phyloP scores from a whole-genome alignment of 2,113 vertebrate species.

The Globicephala melas region DNA sequence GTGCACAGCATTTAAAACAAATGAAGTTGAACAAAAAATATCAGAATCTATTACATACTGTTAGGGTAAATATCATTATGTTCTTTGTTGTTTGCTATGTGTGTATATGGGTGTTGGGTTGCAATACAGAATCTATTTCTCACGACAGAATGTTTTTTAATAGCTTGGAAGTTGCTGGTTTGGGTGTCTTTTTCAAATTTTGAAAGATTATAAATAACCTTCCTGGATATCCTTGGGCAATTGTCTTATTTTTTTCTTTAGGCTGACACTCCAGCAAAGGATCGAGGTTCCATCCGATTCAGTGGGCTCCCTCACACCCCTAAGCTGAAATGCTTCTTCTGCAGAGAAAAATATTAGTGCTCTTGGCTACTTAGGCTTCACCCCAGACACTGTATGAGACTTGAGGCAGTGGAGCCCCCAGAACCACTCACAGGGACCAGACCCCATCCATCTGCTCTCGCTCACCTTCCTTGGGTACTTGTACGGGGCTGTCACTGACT shows the following conservation, averaged over 20 bases:
- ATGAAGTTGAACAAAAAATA: background rate
- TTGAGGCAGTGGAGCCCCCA: fast-evolving
- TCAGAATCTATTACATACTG: background rate
- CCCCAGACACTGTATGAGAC: background rate
- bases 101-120: background rate
- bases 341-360: background rate
- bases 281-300: background rate
- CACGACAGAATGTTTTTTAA: background rate
- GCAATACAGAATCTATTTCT: background rate
- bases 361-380: background rate
- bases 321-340: too few species aligned
- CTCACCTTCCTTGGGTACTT: slow-evolving; percentile 90
- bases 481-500: slow-evolving; percentile 87
- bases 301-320: too few species aligned
- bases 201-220: background rate
- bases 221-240: background rate
- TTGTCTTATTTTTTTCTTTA: background rate
- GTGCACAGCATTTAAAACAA: background rate
- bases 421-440: fast-evolving
- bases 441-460: fast-evolving
- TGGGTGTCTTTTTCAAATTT: background rate
- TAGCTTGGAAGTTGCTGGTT: background rate
- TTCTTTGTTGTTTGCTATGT: background rate
- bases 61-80: background rate
- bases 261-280: background rate